Conservation (phyloP, 2,888 invertebrate genomes). For the Dioctria linearis region DNA sequence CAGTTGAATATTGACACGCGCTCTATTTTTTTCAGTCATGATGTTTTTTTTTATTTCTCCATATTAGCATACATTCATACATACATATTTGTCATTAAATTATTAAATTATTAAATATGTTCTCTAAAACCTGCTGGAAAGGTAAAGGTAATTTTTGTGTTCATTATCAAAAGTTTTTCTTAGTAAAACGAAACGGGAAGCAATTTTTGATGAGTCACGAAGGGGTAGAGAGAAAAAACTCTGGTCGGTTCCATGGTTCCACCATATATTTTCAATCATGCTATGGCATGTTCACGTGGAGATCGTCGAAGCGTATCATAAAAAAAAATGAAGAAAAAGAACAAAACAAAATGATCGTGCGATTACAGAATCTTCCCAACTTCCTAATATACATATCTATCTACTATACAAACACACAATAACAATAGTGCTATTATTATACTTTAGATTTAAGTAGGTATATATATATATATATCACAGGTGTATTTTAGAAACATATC, state of each 20-base stretch:
- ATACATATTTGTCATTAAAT: too few species aligned
- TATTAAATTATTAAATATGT: too few species aligned
- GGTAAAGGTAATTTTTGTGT: too few species aligned
- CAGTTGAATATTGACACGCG: too few species aligned
- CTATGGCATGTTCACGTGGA: constrained; percentile 43
- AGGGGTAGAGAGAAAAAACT: constrained; percentile 18
- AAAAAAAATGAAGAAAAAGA: constrained; percentile 12
- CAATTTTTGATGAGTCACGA: constrained; percentile 50
- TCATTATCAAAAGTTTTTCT: not conserved
- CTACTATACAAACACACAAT: too few species aligned
- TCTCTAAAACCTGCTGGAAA: too few species aligned
- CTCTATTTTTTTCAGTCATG: too few species aligned
- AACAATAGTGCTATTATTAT: too few species aligned
- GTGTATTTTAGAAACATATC: not conserved
- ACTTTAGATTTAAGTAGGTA: too few species aligned
- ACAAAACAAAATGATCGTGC: constrained; percentile 26
- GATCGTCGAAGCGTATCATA: constrained; percentile 24
- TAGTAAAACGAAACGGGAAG: constrained; percentile 23
- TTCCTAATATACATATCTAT: not conserved
- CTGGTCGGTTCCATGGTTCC: constrained; percentile 21
- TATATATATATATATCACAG: too few species aligned
- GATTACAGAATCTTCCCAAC: constrained; percentile 13
- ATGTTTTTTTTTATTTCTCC: too few species aligned
- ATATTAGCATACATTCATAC: too few species aligned
- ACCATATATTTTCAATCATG: not conserved